Evolutionary conservation across 1,140 invertebrate genomes (phyloP), one percentile per base, ranked within the genome.

Genomic region (Neuroterus valhalla): DNA sequence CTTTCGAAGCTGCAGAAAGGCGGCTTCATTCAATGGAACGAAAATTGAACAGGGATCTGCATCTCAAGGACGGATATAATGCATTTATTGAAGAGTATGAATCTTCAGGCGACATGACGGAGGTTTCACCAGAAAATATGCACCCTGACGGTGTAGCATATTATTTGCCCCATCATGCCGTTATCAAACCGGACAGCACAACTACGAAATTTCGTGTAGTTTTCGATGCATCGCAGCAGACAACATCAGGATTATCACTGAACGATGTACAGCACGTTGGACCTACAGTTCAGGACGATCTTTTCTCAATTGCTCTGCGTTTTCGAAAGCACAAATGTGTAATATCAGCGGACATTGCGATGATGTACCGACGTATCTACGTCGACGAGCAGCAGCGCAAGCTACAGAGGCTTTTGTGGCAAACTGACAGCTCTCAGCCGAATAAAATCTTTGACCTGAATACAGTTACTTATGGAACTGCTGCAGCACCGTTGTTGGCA

Each of bases 251-350:
- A n/a, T n/a, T n/a, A 11, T 86, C 84, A 0, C 70, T 89, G 0
- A 90, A 90, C 74, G 79, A 88, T 19, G 48, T 23, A 23, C 69
- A 84, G n/a, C 66, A 75, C 5, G 66, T 75, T 0, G 81, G 84
- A 8, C 77, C 80, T 5, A 52, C 48, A 15, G 52, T 80, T 1
- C 79, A 81, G 50, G 66, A 68, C 2, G 43, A 74, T 2, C 19
- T 86, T 2, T 78, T 82, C 21, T 43, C 26, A 3, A 68, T 62
- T 43, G 10, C 70, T 0, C 11, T 75, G 0, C 62, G 80, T 11
- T 81, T 83, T 67, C 19, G 82, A n/a, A 70, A 46, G 26, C 69
- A 72, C 14, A 48, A 68, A 11, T 78, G 68, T 69, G 72, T 81
- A 1, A 19, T 85, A 0, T 76, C 78, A 10, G 79, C 75, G 0